These are phyloP conservation scores for Deroplatys truncata DNA, from an alignment of 2,888 invertebrate species.

Conservation along the genomic window DNA sequence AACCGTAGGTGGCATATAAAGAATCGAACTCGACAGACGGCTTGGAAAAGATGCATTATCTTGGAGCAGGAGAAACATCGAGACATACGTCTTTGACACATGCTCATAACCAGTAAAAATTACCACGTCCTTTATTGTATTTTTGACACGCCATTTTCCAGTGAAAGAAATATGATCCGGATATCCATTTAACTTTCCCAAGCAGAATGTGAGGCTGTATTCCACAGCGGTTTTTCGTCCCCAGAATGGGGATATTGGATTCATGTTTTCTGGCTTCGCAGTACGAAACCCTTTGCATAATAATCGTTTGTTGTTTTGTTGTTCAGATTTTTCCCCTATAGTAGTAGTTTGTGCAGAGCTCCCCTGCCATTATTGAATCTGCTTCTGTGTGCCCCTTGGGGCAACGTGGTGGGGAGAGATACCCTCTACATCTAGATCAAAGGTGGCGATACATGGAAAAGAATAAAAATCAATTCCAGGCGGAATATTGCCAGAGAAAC, in stretches of 20 bases:
- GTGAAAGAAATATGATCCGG: not conserved
- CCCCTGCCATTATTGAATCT: not conserved
- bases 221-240: not conserved
- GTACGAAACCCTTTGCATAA: not conserved
- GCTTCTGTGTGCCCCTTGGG: not conserved
- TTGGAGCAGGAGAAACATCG: not conserved
- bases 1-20: not conserved
- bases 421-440: not conserved
- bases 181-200: not conserved
- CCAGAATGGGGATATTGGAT: not conserved
- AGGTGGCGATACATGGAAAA: not conserved
- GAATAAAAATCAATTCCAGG: not conserved
- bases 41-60: not conserved
- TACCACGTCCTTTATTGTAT: not conserved
- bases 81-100: not conserved
- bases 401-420: not conserved
- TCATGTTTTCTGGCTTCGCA: not conserved
- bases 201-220: not conserved
- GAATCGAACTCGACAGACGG: not conserved
- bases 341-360: not conserved
- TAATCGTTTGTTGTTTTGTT: not conserved
- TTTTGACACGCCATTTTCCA: not conserved
- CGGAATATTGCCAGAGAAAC: not conserved
- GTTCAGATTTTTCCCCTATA: not conserved
- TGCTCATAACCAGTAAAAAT: not conserved